Percentiles rank a stretch among this genome's conserved stretches.
Conservation (phyloP, 2,888 invertebrate genomes). For the Cantharis rufa region DNA sequence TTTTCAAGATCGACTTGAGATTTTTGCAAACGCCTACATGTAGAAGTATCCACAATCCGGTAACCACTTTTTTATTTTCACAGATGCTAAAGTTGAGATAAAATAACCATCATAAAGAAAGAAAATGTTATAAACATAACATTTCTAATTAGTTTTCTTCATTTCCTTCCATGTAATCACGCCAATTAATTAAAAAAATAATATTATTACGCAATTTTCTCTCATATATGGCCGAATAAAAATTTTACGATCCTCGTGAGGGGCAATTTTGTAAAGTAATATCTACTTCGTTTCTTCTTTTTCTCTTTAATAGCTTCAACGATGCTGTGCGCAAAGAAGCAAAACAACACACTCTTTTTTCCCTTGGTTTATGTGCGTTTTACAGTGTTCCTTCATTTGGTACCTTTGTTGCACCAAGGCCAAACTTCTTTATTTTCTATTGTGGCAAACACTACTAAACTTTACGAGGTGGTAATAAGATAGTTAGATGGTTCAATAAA, state of each 20-base stretch:
- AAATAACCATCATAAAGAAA: neutral
- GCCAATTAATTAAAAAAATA: neutral
- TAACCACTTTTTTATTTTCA: neutral
- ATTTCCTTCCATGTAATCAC: neutral
- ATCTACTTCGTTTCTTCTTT: neutral
- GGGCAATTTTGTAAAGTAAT: neutral
- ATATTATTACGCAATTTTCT: neutral
- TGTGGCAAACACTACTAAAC: neutral
- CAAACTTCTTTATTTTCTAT: neutral
- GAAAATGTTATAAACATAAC: neutral
- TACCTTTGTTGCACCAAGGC: neutral
- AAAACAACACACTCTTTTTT: neutral
- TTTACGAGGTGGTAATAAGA: neutral
- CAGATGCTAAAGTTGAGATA: neutral
- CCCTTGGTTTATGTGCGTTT: neutral
- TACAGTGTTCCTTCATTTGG: neutral
- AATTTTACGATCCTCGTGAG: neutral
- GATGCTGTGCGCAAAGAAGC: neutral
- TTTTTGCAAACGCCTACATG: constrained; percentile 24
- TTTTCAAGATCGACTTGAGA: constrained; percentile 13
- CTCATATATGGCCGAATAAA: no score
- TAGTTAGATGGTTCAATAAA: neutral
- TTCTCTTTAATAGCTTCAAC: neutral
- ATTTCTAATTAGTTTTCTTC: neutral
- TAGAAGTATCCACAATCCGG: constrained; percentile 12